These are phyloP conservation scores for Tamandua tetradactyla DNA, from an alignment of 2,797 vertebrate genomes.

Conservation along the genomic window DNA sequence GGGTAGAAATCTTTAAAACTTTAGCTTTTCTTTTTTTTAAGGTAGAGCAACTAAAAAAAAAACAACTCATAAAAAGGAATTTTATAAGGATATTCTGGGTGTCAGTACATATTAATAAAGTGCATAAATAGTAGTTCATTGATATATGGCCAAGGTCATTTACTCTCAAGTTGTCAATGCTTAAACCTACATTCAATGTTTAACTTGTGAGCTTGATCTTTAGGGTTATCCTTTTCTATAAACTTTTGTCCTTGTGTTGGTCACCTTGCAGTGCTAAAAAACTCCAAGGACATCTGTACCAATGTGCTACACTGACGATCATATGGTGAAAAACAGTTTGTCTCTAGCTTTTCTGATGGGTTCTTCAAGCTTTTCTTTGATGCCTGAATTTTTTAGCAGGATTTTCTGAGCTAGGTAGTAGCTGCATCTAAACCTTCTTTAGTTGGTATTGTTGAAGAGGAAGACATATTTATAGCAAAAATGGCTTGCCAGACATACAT, in stretches of 20 bases:
- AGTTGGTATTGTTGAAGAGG: background rate
- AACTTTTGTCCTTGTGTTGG: conserved; percentile 81
- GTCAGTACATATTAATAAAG: background rate
- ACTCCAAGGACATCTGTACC: conserved; percentile 10
- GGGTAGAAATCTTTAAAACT: conserved; percentile 65
- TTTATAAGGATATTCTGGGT: background rate
- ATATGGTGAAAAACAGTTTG: background rate
- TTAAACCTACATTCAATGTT: background rate
- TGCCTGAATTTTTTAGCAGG: conserved; percentile 41
- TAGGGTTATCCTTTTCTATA: conserved; percentile 41
- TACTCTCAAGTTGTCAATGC: background rate
- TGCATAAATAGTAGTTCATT: background rate
- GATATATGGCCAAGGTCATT: background rate
- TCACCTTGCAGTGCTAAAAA: conserved; percentile 60
- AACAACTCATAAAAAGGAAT: background rate
- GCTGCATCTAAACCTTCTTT: conserved; percentile 37
- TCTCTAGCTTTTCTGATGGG: background rate
- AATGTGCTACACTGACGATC: conserved; percentile 27
- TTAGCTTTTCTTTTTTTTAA: background rate
- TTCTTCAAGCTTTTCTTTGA: background rate
- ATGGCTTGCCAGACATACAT: background rate
- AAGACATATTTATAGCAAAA: conserved; percentile 31
- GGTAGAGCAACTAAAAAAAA: background rate
- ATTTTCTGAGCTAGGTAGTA: conserved; percentile 27
- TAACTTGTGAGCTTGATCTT: background rate